Evolutionary conservation across 2,797 vertebrate genomes (phyloP).

Genomic region (Labroides dimidiatus): DNA sequence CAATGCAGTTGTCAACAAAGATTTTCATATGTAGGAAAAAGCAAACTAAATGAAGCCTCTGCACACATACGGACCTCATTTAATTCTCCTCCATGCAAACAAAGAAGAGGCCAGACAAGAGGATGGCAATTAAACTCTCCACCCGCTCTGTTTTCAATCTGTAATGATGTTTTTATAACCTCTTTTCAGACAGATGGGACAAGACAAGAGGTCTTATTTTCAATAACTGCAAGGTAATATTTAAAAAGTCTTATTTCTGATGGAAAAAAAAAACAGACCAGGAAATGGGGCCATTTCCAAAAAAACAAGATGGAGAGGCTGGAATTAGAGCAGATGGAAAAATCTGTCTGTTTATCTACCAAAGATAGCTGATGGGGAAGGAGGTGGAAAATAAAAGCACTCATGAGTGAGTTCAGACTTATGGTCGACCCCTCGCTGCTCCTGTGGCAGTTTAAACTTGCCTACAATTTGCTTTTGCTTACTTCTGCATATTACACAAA

Average conservation of each 20-base stretch:
- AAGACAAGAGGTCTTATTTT: slow-evolving; percentile 10
- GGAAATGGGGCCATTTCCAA: neutral
- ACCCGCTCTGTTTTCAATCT: neutral
- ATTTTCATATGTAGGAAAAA: neutral
- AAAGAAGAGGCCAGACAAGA: neutral
- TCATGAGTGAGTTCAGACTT: neutral
- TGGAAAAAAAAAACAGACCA: neutral
- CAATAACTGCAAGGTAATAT: slow-evolving; percentile 17
- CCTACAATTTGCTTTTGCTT: too few species aligned
- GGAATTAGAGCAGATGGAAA: neutral
- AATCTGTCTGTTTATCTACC: neutral
- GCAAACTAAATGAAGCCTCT: neutral
- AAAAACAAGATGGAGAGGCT: neutral
- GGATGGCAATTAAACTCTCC: slow-evolving; percentile 7
- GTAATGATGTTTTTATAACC: slow-evolving; percentile 13
- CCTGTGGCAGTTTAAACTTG: neutral
- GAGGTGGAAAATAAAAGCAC: neutral
- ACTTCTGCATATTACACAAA: too few species aligned
- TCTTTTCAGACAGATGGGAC: neutral
- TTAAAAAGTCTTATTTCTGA: neutral
- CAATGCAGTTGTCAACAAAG: neutral
- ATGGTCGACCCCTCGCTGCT: neutral
- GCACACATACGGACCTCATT: neutral
- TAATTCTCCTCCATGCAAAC: slow-evolving; percentile 6
- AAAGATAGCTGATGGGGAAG: neutral